phyloP scores from a whole-genome alignment of 2,113 vertebrate genomes.

The Serinus canaria region DNA sequence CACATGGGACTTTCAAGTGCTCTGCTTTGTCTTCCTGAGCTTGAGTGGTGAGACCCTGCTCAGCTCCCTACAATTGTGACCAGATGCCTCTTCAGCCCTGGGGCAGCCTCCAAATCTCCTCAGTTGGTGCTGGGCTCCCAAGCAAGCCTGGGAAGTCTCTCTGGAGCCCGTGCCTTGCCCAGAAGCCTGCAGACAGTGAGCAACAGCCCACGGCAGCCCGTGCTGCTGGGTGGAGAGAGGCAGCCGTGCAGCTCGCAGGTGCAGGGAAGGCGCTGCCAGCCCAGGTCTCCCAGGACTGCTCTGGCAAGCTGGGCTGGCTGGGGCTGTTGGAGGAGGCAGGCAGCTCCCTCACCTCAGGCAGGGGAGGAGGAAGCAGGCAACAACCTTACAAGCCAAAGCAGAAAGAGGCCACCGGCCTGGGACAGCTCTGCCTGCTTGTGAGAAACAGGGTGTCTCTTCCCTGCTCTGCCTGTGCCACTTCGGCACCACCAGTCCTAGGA shows the following conservation, averaged over 20 bases:
- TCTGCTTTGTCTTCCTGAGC: not conserved
- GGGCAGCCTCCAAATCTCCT: not conserved
- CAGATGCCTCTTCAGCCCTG: not conserved
- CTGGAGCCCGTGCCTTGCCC: not conserved
- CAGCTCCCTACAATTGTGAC: not conserved
- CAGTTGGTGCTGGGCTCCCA: fast-evolving
- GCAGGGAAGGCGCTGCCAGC: not conserved
- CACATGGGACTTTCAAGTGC: not conserved
- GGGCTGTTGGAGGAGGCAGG: not conserved
- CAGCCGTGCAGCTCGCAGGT: not conserved
- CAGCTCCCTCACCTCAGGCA: not conserved
- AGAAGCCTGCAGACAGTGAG: fast-evolving
- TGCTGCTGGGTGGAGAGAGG: not conserved
- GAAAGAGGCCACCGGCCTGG: not conserved
- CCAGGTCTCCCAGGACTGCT: fast-evolving
- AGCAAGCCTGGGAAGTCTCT: not conserved
- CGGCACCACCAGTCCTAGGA: not conserved
- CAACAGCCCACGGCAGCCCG: fast-evolving
- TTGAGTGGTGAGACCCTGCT: not conserved
- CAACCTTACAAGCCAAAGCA: not conserved
- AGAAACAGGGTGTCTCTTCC: not conserved
- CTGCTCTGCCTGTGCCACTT: not conserved
- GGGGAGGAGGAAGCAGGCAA: not conserved
- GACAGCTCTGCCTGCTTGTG: not conserved
- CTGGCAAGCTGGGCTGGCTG: not conserved